A percentile compares a stretch with the other conserved stretches of the same genome.
Evolutionary conservation across 2,113 vertebrate species (phyloP).

Genomic region (Carlito syrichta): DNA sequence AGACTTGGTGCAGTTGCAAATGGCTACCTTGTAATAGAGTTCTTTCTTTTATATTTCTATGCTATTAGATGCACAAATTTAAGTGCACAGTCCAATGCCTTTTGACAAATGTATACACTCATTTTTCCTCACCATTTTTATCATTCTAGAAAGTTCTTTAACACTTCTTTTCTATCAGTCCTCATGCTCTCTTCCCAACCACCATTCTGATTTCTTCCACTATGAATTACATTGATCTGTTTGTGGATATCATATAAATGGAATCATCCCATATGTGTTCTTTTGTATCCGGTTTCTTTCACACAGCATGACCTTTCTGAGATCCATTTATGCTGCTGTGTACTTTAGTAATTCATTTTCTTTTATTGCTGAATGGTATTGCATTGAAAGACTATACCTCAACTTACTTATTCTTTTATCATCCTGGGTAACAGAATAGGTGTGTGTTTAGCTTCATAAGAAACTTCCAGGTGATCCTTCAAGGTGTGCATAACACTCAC

Average conservation of each 20-base stretch:
- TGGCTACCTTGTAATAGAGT: not conserved
- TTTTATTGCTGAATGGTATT: not conserved
- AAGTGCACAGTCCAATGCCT: not conserved
- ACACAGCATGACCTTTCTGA: not conserved
- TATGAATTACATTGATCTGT: not conserved
- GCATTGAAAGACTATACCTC: not conserved
- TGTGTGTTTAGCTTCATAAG: not conserved
- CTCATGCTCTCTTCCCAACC: not conserved
- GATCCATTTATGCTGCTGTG: not conserved
- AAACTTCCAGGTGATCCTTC: not conserved
- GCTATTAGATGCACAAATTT: not conserved
- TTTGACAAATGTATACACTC: not conserved
- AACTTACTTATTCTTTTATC: not conserved
- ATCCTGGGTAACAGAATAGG: not conserved
- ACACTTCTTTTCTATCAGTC: not conserved
- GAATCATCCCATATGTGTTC: not conserved
- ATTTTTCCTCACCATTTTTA: not conserved
- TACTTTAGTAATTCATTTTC: not conserved
- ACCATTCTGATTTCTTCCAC: not conserved
- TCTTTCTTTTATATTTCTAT: not conserved
- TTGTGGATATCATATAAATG: not conserved
- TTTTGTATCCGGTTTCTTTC: not conserved
- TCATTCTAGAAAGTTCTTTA: slow-evolving; percentile 2
- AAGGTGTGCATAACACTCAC: not conserved
- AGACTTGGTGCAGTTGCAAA: not conserved